Base-by-base conservation (phyloP, 1,140 invertebrate species). In the Trichonephila clavipes region DNA sequence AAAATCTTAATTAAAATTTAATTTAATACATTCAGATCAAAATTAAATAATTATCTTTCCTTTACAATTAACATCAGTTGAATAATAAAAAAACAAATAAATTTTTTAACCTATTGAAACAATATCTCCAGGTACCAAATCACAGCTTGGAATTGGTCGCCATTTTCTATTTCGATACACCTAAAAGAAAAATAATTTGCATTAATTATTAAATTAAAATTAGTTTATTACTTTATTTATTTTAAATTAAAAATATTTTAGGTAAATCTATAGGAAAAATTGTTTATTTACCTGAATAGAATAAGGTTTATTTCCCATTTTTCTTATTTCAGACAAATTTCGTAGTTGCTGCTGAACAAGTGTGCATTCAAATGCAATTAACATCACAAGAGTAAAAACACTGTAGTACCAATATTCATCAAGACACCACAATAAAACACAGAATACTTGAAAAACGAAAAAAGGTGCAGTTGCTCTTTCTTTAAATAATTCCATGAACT, bases 291-390 rank as follows among this genome's bases (percentile, higher is more conserved):
- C 97, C 96, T 97, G 97, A 94, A 99, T 98, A 93, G 97, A 97
- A 95, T 99, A 99, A 0, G 99, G 98, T 96, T 99, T 99, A 95
- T 99, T 99, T 24, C 99, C 99, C 99, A 99, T 99, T 96, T 99
- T 99, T n/a, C 99, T 97, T 94, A 99, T 99, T 96, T 99, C 99
- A n/a, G 98, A 97, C 98, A 99, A 99, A 96, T 99, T 99, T 94
- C 98, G 96, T 10, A 99, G 95, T 95, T 99, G 99, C 95, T 99
- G 99, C 95, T 99, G 99, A 1, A 99, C 99, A 51, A 99, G 97
- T 10, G 99, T 99, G 94, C 98, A 99, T 96, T 99, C 99, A 96
- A 99, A 99, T 94, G 99, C 97, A 40, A 99, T 97, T 64, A 99
- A 97, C 99, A 99, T 99, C 82, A 99, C 97, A 1, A 99, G 96